Evolutionary conservation across 2,113 vertebrate genomes (phyloP), one percentile per base, ranked within the genome.

Genomic region (Ondatra zibethicus): DNA sequence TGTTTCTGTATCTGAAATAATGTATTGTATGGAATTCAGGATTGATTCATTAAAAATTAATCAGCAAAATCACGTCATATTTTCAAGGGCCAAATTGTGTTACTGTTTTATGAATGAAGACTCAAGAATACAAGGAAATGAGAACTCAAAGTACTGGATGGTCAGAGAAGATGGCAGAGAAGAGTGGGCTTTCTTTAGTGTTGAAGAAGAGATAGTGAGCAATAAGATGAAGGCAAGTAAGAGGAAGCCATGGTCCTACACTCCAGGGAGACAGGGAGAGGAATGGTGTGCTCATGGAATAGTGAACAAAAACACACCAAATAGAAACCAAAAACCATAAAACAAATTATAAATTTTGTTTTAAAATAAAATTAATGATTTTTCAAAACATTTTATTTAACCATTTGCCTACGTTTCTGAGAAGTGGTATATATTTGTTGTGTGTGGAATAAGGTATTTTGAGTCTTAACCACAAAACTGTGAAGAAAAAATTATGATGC

Each of bases 361-460:
- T 94, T 92, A 72, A 58, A 93, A 90, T 65, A 47, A 91, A 92
- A 93, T 33, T 70, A 76, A 27, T 66, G 12, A 87, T 82, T 93
- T 93, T 88, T 63, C 1, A 39, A 89, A 55, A 33, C 9, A 52
- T 81, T 82, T 76, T 27, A 91, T 90, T 52, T 36, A 81, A 45
- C 0, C 23, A 63, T 33, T 88, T 47, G 1, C 73, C 72, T 81
- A 92, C 23, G 23, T 77, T 4, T 65, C 93, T 61, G 45, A 81
- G 21, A 3, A 95, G 19, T 7, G 50, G 5, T 7, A 23, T 70
- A 63, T 77, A 29, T 80, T 58, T 94, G 75, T 68, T 61, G 19
- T 9, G 29, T 86, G 19, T 93, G 23, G 9, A 16, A 21, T 80
- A 81, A 93, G 2, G 1, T 23, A 92, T 93, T 89, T 88, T 45